Conservation (phyloP, 1,140 invertebrate species). For the Nautilus pompilius region DNA sequence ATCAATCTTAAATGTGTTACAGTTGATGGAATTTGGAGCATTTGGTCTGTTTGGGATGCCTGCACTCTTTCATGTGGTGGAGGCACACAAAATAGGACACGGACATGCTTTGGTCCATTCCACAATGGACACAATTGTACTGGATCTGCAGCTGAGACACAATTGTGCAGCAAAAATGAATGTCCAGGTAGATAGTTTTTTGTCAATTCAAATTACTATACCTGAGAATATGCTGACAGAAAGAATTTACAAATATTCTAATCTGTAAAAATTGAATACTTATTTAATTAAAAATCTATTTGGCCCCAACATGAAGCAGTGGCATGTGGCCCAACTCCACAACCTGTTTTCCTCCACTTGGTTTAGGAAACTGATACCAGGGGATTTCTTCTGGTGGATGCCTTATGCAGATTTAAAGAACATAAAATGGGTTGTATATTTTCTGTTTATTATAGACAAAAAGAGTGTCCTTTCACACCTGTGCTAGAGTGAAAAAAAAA, state of each 20-base stretch:
- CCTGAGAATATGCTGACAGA: too few species aligned
- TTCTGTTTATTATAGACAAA: too few species aligned
- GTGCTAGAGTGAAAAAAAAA: too few species aligned
- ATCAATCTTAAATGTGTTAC: too few species aligned
- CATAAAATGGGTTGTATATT: too few species aligned
- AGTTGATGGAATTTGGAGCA: slow-evolving; percentile 42
- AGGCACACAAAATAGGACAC: slow-evolving; percentile 65
- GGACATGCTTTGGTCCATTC: slow-evolving; percentile 25
- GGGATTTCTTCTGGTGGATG: too few species aligned
- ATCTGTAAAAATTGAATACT: background rate
- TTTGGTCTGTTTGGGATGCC: slow-evolving; percentile 74
- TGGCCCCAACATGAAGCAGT: background rate
- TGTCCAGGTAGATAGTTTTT: slow-evolving; percentile 21
- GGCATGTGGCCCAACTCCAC: background rate
- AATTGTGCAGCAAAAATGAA: slow-evolving; percentile 20
- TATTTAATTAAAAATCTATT: background rate
- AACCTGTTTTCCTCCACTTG: background rate
- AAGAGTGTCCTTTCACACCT: too few species aligned
- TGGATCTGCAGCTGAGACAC: slow-evolving; percentile 18
- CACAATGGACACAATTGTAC: slow-evolving; percentile 32
- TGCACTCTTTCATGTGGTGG: slow-evolving; percentile 88
- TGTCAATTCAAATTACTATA: background rate
- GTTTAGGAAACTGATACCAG: background rate
- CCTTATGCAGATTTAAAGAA: too few species aligned
- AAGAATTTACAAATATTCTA: too few species aligned